phyloP scores from a whole-genome alignment of 2,113 vertebrate genomes.

The Octodon degus region DNA sequence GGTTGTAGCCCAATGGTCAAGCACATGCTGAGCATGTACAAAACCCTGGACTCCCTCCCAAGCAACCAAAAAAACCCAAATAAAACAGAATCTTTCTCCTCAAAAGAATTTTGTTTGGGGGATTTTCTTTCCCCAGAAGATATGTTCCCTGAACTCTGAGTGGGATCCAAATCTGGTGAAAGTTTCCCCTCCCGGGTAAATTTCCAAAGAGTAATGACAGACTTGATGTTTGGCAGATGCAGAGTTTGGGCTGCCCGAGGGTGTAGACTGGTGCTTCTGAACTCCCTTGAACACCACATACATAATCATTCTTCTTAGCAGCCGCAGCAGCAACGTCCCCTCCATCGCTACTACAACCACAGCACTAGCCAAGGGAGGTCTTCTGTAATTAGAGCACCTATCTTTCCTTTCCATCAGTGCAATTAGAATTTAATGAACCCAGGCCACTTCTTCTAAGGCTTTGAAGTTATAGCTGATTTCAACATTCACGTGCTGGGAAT shows the following conservation, averaged over 20 bases:
- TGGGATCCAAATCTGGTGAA: constrained; percentile 46
- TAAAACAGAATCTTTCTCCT: neutral
- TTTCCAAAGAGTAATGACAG: constrained; percentile 51
- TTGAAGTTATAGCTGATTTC: constrained; percentile 63
- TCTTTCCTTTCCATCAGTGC: constrained; percentile 25
- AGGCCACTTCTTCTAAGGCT: constrained; percentile 52
- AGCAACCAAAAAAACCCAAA: neutral
- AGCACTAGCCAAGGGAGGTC: neutral
- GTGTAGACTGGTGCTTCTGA: neutral
- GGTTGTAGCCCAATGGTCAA: neutral
- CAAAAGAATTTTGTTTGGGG: neutral
- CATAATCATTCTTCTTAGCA: neutral
- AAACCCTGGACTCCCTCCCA: neutral
- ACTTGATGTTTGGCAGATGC: neutral
- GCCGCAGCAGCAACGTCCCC: no score
- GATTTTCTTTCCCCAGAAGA: constrained; percentile 52
- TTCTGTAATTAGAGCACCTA: constrained; percentile 61
- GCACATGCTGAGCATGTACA: neutral
- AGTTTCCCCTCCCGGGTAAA: constrained; percentile 7
- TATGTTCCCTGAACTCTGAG: constrained; percentile 14
- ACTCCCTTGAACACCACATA: neutral
- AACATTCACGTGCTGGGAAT: neutral
- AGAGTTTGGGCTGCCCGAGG: neutral
- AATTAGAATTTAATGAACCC: constrained; percentile 62
- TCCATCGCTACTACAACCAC: neutral